phyloP scores from a whole-genome alignment of 53 echinoderm and acorn worm genomes.

The Arbacia lixula region DNA sequence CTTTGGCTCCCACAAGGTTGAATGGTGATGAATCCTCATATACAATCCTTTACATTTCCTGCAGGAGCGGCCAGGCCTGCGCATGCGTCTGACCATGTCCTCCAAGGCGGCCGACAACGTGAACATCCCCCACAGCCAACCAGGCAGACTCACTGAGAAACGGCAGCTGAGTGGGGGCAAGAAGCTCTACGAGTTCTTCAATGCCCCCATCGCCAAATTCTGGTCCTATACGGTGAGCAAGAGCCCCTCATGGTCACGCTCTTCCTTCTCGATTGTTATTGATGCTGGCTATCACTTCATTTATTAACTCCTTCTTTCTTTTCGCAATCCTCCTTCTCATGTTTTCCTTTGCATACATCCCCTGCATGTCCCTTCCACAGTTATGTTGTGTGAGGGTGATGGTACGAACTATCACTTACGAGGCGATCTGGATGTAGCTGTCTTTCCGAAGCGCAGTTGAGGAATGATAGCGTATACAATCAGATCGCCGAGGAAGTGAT shows the following conservation, averaged over 20 bases:
- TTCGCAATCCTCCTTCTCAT: not conserved
- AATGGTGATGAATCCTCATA: too few species aligned
- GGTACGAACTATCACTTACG: not conserved
- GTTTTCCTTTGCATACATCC: not conserved
- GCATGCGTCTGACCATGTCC: conserved; percentile 11
- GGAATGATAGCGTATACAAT: too few species aligned
- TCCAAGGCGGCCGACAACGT: conserved; percentile 28
- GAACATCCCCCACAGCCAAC: not conserved
- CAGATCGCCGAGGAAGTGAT: too few species aligned
- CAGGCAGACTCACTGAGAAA: conserved; percentile 12
- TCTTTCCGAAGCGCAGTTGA: too few species aligned
- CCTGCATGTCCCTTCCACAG: too few species aligned
- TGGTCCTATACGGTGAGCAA: conserved; percentile 92
- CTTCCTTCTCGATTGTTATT: not conserved
- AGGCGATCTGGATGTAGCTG: too few species aligned
- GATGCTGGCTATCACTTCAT: not conserved
- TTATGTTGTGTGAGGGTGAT: not conserved
- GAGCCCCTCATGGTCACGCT: not conserved
- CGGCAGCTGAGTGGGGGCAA: conserved; percentile 86
- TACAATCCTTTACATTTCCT: too few species aligned
- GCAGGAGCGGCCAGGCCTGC: conserved; percentile 15
- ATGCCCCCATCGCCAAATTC: conserved; percentile 94
- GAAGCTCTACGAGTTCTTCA: conserved; percentile 99
- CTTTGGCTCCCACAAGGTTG: too few species aligned
- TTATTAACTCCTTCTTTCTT: not conserved